Percentiles rank a stretch among this genome's conserved stretches.
These are phyloP conservation scores for Eptesicus fuscus DNA, from an alignment of 2,113 vertebrate genomes.

Conservation along the genomic window DNA sequence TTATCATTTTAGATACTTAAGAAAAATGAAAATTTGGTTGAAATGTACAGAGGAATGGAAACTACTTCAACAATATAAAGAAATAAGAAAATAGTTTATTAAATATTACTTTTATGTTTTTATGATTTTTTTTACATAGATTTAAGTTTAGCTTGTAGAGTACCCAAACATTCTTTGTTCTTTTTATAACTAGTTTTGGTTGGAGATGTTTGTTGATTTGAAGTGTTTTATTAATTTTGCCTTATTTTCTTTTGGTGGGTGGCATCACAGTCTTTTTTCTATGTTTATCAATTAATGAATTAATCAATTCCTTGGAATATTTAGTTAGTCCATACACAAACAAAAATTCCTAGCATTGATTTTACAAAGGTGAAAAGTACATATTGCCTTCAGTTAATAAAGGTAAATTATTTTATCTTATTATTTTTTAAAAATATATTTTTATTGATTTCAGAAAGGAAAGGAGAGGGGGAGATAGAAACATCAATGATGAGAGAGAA, in stretches of 20 bases:
- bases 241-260: neutral
- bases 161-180: neutral
- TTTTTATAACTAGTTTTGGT: constrained; percentile 4
- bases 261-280: neutral
- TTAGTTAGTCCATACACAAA: neutral
- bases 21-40: neutral
- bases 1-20: neutral
- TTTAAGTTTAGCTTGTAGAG: neutral
- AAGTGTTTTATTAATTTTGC: neutral
- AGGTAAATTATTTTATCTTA: neutral
- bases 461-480: no score
- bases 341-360: neutral
- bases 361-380: neutral
- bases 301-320: neutral
- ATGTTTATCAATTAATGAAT: neutral
- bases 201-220: neutral
- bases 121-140: neutral
- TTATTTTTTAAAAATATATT: no score
- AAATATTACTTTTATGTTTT: neutral
- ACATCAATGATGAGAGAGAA: no score
- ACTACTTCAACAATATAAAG: neutral
- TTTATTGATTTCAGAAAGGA: no score
- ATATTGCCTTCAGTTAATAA: neutral
- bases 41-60: neutral
- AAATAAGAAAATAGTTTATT: constrained; percentile 6